These are phyloP conservation scores for Thalassoma bifasciatum DNA, from an alignment of 2,113 vertebrate species.

Conservation along the genomic window DNA sequence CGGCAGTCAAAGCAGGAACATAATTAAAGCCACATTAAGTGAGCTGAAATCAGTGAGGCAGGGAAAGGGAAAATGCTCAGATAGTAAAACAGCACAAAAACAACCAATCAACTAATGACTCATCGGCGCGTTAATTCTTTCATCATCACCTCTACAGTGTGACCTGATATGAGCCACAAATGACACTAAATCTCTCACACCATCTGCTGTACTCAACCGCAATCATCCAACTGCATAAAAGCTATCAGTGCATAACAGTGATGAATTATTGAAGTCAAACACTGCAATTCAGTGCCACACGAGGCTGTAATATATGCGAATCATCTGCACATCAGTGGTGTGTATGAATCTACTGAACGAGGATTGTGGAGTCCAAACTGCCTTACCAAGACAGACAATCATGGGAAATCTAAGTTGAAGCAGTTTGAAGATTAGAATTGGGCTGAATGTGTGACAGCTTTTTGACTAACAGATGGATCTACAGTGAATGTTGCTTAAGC, in stretches of 20 bases:
- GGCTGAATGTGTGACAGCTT: too few relatives aligned
- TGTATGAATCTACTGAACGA: not conserved
- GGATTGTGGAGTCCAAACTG: not conserved
- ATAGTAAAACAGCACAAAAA: not conserved
- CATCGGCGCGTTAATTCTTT: constrained; percentile 21
- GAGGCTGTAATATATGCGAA: constrained; percentile 4
- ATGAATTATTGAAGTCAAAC: constrained; percentile 34
- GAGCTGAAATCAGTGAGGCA: constrained; percentile 15
- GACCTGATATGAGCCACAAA: constrained; percentile 25
- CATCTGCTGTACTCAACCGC: constrained; percentile 51
- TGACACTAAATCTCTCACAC: constrained; percentile 50
- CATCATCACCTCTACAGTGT: constrained; percentile 32
- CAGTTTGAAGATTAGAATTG: too few relatives aligned
- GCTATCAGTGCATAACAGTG: constrained; percentile 12
- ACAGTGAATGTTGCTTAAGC: too few relatives aligned
- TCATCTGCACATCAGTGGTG: constrained; percentile 6
- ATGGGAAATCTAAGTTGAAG: too few relatives aligned
- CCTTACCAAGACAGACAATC: not conserved
- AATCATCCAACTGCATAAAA: constrained; percentile 39
- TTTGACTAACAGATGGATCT: too few relatives aligned
- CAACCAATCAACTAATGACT: constrained; percentile 8
- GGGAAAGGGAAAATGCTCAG: not conserved
- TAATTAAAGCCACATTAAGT: constrained; percentile 16
- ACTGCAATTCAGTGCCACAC: constrained; percentile 6
- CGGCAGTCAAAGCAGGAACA: constrained; percentile 17